A percentile compares a stretch with the other conserved stretches of the same genome.
phyloP scores from a whole-genome alignment of 2,797 vertebrate species.

The Crotalus adamanteus region DNA sequence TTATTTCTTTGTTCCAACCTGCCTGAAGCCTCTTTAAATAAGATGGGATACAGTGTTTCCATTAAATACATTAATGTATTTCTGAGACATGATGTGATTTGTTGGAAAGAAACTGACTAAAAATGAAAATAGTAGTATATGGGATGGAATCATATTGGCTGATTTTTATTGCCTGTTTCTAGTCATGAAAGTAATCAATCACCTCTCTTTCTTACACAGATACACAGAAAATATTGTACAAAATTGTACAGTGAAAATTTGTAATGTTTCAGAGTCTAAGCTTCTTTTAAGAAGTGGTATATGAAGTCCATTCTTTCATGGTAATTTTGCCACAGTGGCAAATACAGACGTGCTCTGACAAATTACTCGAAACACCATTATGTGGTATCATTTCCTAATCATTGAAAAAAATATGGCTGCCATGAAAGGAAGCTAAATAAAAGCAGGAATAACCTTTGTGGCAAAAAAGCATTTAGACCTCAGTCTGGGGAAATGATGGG shows the following conservation, averaged over 20 bases:
- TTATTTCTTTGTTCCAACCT: neutral
- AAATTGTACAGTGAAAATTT: neutral
- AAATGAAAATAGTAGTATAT: neutral
- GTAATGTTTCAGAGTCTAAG: neutral
- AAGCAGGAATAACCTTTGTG: neutral
- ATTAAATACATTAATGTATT: neutral
- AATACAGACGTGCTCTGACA: neutral
- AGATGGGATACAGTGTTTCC: neutral
- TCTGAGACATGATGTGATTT: neutral
- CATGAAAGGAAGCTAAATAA: neutral
- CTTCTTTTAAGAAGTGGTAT: neutral
- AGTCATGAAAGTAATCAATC: neutral
- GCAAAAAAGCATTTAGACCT: neutral
- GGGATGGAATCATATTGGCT: neutral
- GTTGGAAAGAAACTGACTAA: neutral
- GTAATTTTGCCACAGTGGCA: neutral
- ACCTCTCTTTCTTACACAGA: neutral
- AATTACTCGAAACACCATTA: neutral
- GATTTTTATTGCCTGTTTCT: neutral
- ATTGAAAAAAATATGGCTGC: neutral
- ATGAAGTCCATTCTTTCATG: neutral
- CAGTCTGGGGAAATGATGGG: neutral
- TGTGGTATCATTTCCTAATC: neutral
- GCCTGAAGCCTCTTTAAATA: neutral
- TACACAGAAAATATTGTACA: neutral